Conservation (phyloP, 1,140 invertebrate species). For the Musca domestica region DNA sequence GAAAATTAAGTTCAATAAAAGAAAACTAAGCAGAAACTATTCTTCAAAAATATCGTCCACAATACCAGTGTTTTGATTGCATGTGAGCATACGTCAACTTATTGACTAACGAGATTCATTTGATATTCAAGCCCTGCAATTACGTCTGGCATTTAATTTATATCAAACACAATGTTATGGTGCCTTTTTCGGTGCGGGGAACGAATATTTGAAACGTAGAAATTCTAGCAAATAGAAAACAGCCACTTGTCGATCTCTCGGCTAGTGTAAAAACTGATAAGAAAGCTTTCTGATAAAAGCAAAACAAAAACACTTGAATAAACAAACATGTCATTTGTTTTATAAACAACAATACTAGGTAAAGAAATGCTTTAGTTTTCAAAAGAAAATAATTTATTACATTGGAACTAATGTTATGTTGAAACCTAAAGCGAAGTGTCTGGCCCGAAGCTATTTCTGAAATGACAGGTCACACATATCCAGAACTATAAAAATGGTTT, state of each 20-base stretch:
- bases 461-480: too few relatives aligned
- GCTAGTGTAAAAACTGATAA: conserved; percentile 2
- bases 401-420: too few relatives aligned
- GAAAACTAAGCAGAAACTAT: background rate
- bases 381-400: too few relatives aligned
- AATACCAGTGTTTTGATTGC: background rate
- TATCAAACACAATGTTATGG: background rate
- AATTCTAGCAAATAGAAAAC: conserved; percentile 10
- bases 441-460: too few relatives aligned
- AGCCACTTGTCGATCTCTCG: conserved; percentile 4
- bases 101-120: background rate
- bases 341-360: too few relatives aligned
- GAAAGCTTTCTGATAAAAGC: conserved; percentile 6
- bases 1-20: background rate
- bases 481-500: too few relatives aligned
- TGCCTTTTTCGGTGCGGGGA: background rate
- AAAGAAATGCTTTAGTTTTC: too few relatives aligned
- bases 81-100: background rate
- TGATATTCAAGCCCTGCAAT: background rate
- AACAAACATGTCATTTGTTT: too few relatives aligned
- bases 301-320: too few relatives aligned
- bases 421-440: too few relatives aligned
- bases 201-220: background rate
- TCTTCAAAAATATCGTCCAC: background rate
- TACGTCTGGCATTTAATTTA: background rate